These are phyloP conservation scores for Synchiropus splendidus DNA, from an alignment of 2,113 vertebrate genomes.

Conservation along the genomic window DNA sequence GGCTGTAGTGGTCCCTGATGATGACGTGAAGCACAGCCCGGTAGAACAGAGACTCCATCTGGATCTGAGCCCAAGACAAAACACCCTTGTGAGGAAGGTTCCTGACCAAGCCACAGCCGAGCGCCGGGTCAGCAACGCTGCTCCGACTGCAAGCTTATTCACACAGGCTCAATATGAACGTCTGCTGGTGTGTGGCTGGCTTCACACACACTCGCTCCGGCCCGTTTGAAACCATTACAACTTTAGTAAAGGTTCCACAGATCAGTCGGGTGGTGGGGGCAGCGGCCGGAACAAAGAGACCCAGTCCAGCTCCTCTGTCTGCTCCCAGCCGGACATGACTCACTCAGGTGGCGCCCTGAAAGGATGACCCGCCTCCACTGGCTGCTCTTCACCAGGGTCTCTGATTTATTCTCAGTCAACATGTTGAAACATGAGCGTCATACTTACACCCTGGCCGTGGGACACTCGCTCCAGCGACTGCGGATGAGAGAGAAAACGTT, in stretches of 20 bases:
- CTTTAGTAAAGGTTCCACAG: too few relatives aligned
- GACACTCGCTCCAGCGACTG: slow-evolving; percentile 68
- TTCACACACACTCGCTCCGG: slow-evolving; percentile 27
- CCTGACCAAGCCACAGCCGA: slow-evolving; percentile 1
- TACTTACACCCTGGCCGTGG: slow-evolving; percentile 63
- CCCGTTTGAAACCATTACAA: slow-evolving; percentile 27
- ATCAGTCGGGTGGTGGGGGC: too few relatives aligned
- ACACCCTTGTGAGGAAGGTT: background rate
- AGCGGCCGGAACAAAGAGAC: too few relatives aligned
- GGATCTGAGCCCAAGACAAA: slow-evolving; percentile 66
- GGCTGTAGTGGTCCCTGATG: slow-evolving; percentile 80
- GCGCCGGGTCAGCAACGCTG: slow-evolving; percentile 15
- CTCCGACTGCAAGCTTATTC: slow-evolving; percentile 60
- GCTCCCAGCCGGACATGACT: too few relatives aligned
- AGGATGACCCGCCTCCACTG: too few relatives aligned
- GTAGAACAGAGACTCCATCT: slow-evolving; percentile 91
- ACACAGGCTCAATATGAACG: slow-evolving; percentile 53
- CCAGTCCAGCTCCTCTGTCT: too few relatives aligned
- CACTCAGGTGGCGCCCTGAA: too few relatives aligned
- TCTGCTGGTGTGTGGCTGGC: slow-evolving; percentile 18
- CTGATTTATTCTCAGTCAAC: too few relatives aligned
- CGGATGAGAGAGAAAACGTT: slow-evolving; percentile 3
- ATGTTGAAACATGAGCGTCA: background rate
- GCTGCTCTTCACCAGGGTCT: too few relatives aligned
- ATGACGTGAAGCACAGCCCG: slow-evolving; percentile 92